Conservation (phyloP, 2,113 vertebrate genomes). For the Macquaria australasica region DNA sequence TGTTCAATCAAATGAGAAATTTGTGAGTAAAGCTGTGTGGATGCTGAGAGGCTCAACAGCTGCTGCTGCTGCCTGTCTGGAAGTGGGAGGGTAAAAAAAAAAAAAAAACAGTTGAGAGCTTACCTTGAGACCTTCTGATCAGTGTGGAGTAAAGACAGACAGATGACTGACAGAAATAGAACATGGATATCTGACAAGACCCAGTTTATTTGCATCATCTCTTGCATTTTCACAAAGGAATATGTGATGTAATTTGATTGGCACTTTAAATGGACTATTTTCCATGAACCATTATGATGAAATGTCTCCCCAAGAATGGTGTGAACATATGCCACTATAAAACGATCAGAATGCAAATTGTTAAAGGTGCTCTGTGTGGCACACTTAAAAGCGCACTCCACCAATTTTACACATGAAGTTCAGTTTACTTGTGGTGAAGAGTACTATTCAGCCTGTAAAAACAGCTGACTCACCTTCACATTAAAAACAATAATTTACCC, state of each 20-base stretch:
- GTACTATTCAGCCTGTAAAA: background rate
- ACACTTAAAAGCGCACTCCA: slow-evolving; percentile 18
- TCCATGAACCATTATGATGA: slow-evolving; percentile 51
- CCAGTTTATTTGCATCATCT: slow-evolving; percentile 49
- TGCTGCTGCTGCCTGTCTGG: slow-evolving; percentile 44
- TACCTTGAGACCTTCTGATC: slow-evolving; percentile 60
- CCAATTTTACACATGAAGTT: slow-evolving; percentile 2
- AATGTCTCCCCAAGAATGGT: slow-evolving; percentile 30
- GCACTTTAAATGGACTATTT: slow-evolving; percentile 64
- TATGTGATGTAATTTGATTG: slow-evolving; percentile 59
- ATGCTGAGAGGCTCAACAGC: slow-evolving; percentile 45
- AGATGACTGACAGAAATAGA: slow-evolving; percentile 66
- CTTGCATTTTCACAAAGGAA: slow-evolving; percentile 49
- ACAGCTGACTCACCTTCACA: background rate
- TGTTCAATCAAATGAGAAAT: slow-evolving; percentile 56
- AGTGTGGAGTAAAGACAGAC: slow-evolving; percentile 44
- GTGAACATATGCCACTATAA: background rate
- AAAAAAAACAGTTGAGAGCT: slow-evolving; percentile 35
- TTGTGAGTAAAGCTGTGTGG: slow-evolving; percentile 28
- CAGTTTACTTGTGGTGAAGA: background rate
- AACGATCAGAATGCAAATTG: slow-evolving; percentile 13
- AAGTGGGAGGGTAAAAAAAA: slow-evolving; percentile 6
- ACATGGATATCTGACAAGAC: slow-evolving; percentile 36
- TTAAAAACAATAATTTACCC: background rate
- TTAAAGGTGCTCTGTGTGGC: background rate